Evolutionary conservation across 2,888 invertebrate genomes (phyloP).

Genomic region (Barypeithes pellucidus): DNA sequence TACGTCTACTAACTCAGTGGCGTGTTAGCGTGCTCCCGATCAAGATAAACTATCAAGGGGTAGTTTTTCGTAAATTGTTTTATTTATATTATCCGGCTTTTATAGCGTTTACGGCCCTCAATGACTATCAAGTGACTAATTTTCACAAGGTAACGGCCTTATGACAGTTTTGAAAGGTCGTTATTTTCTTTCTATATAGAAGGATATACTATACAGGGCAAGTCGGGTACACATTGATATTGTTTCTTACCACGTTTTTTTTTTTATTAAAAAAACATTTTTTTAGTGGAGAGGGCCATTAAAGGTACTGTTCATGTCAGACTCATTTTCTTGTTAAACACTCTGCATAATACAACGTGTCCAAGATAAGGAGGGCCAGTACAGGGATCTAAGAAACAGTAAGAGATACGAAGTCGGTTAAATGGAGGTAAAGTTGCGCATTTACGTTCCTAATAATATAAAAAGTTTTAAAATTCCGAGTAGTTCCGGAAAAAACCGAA

Average conservation of each 20-base stretch:
- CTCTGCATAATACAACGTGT: no score
- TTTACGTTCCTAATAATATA: no score
- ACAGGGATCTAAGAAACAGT: no score
- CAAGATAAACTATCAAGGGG: conserved; percentile 12
- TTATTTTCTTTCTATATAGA: not conserved
- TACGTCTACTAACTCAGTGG: not conserved
- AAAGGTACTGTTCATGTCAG: not conserved
- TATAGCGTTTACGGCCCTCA: conserved; percentile 5
- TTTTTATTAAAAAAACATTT: not conserved
- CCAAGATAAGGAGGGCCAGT: no score
- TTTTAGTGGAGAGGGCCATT: not conserved
- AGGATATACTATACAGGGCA: no score
- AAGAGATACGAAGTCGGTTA: no score
- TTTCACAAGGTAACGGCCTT: not conserved
- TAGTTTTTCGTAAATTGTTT: conserved; percentile 10
- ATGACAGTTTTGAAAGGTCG: conserved; percentile 13
- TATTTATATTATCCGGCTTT: not conserved
- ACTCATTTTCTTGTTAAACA: no score
- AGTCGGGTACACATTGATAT: no score
- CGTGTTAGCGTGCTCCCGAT: not conserved
- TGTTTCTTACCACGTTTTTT: no score
- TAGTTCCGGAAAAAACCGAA: no score
- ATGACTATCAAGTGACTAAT: conserved; percentile 7
- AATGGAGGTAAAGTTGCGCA: no score
- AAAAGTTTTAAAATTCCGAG: no score